Conservation (phyloP, 2,888 invertebrate species). For the Nasonovia ribisnigri region DNA sequence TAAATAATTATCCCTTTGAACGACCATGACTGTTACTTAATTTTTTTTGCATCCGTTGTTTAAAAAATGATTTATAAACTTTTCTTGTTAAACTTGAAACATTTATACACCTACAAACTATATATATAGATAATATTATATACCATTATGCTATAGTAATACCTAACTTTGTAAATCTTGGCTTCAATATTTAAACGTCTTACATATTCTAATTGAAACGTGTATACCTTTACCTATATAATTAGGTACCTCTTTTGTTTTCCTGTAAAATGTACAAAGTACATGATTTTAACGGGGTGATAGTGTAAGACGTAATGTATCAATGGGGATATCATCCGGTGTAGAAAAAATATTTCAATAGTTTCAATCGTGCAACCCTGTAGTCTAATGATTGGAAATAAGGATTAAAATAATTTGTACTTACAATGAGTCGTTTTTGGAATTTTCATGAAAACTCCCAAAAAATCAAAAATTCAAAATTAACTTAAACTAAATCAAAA, state of each 20-base stretch:
- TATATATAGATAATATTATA: background rate
- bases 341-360: background rate
- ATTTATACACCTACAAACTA: too few relatives aligned
- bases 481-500: background rate
- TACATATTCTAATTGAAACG: background rate
- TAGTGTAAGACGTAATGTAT: background rate
- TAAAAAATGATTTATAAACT: background rate
- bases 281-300: background rate
- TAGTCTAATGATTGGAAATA: background rate
- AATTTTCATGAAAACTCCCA: background rate
- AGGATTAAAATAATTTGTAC: background rate
- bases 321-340: background rate
- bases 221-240: background rate
- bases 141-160: background rate
- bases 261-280: background rate
- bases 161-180: background rate
- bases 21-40: background rate
- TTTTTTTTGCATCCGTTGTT: conserved; percentile 4
- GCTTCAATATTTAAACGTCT: background rate
- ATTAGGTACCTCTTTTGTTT: too few relatives aligned
- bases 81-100: background rate
- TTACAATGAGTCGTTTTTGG: background rate
- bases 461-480: background rate
- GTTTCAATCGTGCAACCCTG: background rate
- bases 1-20: conserved; percentile 1